Evolutionary conservation across 2,888 invertebrate genomes (phyloP).

Genomic region (Hipparchia semele): DNA sequence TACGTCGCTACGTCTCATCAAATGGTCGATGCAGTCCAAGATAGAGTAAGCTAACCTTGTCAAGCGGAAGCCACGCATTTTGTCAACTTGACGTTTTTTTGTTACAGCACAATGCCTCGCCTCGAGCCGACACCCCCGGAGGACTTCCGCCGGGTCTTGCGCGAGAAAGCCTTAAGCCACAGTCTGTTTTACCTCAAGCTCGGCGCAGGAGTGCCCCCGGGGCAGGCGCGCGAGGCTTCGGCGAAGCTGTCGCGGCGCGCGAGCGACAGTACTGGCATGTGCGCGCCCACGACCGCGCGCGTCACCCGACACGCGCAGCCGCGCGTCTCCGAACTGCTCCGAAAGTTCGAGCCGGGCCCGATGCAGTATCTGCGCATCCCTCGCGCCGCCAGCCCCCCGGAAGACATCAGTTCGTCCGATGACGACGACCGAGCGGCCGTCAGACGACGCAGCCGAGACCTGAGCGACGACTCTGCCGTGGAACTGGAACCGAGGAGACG

Average conservation of each 20-base stretch:
- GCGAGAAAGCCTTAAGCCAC: slow-evolving; percentile 78
- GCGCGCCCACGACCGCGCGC: slow-evolving; percentile 70
- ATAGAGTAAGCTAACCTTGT: too few relatives aligned
- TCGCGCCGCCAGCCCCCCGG: slow-evolving; percentile 67
- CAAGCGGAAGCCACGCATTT: not conserved
- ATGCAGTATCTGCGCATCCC: slow-evolving; percentile 79
- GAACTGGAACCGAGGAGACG: slow-evolving; percentile 78
- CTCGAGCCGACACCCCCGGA: slow-evolving; percentile 67
- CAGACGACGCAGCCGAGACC: slow-evolving; percentile 72
- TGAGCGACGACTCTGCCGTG: slow-evolving; percentile 82
- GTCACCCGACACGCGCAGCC: slow-evolving; percentile 67
- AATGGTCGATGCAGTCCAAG: too few relatives aligned
- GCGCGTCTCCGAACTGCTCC: slow-evolving; percentile 71
- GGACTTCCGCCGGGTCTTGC: slow-evolving; percentile 76
- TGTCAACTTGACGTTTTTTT: not conserved
- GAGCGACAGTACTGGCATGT: slow-evolving; percentile 64
- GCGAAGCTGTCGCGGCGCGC: slow-evolving; percentile 40
- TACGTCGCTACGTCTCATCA: too few relatives aligned
- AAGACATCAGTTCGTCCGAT: slow-evolving; percentile 76
- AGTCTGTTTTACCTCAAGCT: slow-evolving; percentile 78
- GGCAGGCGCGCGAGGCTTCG: slow-evolving; percentile 49
- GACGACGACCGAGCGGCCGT: slow-evolving; percentile 78
- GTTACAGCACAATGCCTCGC: slow-evolving; percentile 62
- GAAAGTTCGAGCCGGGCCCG: slow-evolving; percentile 72
- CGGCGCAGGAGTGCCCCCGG: slow-evolving; percentile 63